Evolutionary conservation across 2,113 vertebrate genomes (phyloP).

Genomic region (Ploceus nigricollis): DNA sequence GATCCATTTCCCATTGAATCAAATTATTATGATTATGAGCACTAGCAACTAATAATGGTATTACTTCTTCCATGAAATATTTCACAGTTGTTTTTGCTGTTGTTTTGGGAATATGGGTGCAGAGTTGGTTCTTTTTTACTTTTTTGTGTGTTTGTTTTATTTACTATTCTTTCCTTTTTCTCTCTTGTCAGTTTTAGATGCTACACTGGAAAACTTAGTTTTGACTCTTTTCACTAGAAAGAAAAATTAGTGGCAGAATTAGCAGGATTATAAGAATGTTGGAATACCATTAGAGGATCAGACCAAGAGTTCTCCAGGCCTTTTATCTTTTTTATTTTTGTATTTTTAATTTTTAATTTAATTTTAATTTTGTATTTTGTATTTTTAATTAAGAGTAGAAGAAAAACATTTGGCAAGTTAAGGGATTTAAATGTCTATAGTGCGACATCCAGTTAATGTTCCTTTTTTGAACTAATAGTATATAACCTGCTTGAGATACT

Average conservation of each 20-base stretch:
- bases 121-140: not conserved
- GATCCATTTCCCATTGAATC: not conserved
- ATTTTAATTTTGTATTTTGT: too few relatives aligned
- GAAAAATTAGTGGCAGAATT: not conserved
- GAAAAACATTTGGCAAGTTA: not conserved
- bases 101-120: not conserved
- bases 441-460: not conserved
- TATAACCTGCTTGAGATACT: not conserved
- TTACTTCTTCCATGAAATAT: not conserved
- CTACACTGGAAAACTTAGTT: not conserved
- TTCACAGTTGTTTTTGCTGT: not conserved
- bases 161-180: not conserved
- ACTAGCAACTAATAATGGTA: not conserved
- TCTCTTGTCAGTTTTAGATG: not conserved
- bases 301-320: not conserved
- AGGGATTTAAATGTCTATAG: not conserved
- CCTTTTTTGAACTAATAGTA: not conserved
- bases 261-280: not conserved
- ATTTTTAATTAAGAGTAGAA: not conserved
- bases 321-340: not conserved
- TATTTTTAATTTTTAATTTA: not conserved
- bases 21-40: not conserved
- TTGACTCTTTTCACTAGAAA: not conserved
- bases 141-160: not conserved
- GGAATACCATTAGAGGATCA: not conserved